Conservation (phyloP, 2,888 invertebrate species). For the Euphydryas editha region DNA sequence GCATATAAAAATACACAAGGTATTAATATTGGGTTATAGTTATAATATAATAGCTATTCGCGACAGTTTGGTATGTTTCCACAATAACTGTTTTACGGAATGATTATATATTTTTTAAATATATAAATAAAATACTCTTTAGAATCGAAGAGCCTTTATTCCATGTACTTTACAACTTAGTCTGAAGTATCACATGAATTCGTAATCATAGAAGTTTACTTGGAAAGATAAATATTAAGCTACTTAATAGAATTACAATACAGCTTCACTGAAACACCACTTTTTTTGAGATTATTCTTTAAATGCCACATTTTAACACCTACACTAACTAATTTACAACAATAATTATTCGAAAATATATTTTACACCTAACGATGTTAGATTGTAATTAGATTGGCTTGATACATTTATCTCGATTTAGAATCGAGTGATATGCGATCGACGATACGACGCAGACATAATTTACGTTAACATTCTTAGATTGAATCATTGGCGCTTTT, state of each 20-base stretch:
- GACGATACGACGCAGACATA: slow-evolving; percentile 8
- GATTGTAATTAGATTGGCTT: too few species aligned
- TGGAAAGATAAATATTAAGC: slow-evolving; percentile 65
- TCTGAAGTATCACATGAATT: slow-evolving; percentile 77
- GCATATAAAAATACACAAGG: too few species aligned
- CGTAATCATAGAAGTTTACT: slow-evolving; percentile 55
- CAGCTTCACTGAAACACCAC: slow-evolving; percentile 34
- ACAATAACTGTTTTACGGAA: too few species aligned
- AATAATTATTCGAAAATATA: slow-evolving; percentile 42
- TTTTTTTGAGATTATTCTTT: slow-evolving; percentile 32
- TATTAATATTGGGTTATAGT: too few species aligned
- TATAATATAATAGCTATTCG: too few species aligned
- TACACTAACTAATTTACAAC: slow-evolving; percentile 42
- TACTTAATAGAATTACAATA: slow-evolving; percentile 50
- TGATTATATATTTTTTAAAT: too few species aligned
- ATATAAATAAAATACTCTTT: slow-evolving; percentile 21
- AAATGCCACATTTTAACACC: slow-evolving; percentile 40
- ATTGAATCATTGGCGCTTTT: slow-evolving; percentile 21
- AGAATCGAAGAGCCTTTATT: slow-evolving; percentile 66
- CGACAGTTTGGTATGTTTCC: too few species aligned
- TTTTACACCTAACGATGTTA: slow-evolving; percentile 31
- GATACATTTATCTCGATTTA: slow-evolving; percentile 34
- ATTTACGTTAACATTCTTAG: slow-evolving; percentile 6
- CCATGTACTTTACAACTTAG: slow-evolving; percentile 72
- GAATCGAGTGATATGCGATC: slow-evolving; percentile 34